Evolutionary conservation across 64 coral and sea anemone genomes (phyloP), one percentile per base, ranked within the genome.

Genomic region (Pocillopora damicornis): DNA sequence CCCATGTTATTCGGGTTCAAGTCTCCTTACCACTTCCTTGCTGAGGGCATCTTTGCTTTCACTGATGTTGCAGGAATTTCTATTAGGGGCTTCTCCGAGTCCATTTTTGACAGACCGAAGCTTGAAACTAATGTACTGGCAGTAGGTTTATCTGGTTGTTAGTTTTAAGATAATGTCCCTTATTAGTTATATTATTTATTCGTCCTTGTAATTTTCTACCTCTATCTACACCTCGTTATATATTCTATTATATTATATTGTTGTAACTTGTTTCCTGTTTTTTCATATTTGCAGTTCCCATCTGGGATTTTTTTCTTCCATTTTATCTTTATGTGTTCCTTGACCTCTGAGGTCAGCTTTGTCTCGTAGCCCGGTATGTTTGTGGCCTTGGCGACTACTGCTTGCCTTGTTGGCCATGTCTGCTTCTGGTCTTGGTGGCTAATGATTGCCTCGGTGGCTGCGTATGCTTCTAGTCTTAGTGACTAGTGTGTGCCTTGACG

Each of bases 301-400:
- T 51, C 7, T 2, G 42, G 7, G 42, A 51, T 4, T 51, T 51
- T 51, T 51, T 51, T 7, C 42, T 30, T 30, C 42, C 42, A 51
- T 51, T 51, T 2, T 4, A 2, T 2, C 3, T 51, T 2, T 51
- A 30, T 30, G 30, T 30, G 30, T 77, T 77, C 38, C 45, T 77
- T 23, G 13, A 37, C 30, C 75, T 37, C 75, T 12, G 5, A 37
- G 35, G 75, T 36, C 35, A 8, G 75, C 30, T 38, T 14, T 77
- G 17, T 77, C 45, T 77, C 45, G 75, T 77, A 77, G 75, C 35
- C 38, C 75, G 57, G 75, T 77, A 77, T 77, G 42, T 77, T 77
- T 77, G 0, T 1, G 0, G 75, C 38, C 75, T 77, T 12, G 35
- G 75, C 38, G 75, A 13, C 45, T 77, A 45, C 75, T 77, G 75